Evolutionary conservation across 1,140 invertebrate species (phyloP).

Genomic region (Drosophila yakuba): DNA sequence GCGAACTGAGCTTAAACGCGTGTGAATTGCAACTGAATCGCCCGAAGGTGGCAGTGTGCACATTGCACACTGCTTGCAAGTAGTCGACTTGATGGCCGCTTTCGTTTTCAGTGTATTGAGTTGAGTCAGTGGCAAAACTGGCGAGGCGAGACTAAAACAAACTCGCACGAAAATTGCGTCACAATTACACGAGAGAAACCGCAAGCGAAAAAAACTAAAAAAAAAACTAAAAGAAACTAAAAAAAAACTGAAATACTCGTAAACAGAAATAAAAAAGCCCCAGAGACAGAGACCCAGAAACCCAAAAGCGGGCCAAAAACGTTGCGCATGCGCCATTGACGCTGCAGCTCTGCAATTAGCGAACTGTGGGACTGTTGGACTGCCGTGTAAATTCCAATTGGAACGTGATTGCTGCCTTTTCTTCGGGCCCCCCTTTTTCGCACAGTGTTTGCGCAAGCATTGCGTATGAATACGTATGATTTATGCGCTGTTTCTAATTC

Average conservation of each 20-base stretch:
- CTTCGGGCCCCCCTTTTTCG: conserved; percentile 21
- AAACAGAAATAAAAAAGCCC: not conserved
- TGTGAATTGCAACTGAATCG: conserved; percentile 59
- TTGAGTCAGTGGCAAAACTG: conserved; percentile 42
- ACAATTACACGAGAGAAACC: conserved; percentile 77
- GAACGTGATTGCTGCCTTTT: conserved; percentile 24
- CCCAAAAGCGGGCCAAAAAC: conserved; percentile 61
- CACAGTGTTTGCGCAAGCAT: conserved; percentile 45
- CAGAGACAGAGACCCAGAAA: conserved; percentile 78
- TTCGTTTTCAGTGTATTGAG: conserved; percentile 69
- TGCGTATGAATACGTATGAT: conserved; percentile 41
- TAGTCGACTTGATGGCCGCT: conserved; percentile 41
- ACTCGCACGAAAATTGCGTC: conserved; percentile 71
- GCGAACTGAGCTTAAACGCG: conserved; percentile 62
- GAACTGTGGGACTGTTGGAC: conserved; percentile 8
- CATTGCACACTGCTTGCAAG: conserved; percentile 8
- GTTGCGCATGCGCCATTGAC: conserved; percentile 73
- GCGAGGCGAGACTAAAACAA: conserved; percentile 65
- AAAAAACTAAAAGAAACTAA: not conserved
- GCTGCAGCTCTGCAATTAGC: conserved; percentile 40
- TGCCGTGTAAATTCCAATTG: conserved; percentile 37
- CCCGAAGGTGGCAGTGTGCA: conserved; percentile 18
- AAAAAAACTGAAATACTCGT: not conserved
- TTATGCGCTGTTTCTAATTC: conserved; percentile 48
- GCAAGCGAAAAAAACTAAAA: conserved; percentile 33